Base-by-base conservation (phyloP, 2,888 invertebrate genomes). In the Drosophila suboccidentalis region DNA sequence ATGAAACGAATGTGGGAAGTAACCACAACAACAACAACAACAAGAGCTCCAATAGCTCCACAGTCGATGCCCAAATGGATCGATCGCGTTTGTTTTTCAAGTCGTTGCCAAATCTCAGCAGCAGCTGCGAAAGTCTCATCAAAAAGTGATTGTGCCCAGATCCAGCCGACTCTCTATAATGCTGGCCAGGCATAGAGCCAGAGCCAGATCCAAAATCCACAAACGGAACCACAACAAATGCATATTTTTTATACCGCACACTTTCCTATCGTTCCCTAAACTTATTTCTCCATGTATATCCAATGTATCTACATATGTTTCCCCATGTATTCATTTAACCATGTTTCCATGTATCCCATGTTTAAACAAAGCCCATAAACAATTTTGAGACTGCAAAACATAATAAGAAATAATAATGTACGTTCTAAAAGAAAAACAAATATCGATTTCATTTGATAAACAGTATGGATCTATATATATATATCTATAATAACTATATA, bases 61-160 rank as follows among this genome's bases (percentile, higher is more conserved):
- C 73, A n/a, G 41, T 62, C 19, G 80, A 84, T 49, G 57, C 72
- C 10, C 89, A 86, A 64, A 87, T 86, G 26, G 89, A 86, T 74
- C 80, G 86, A 2, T 77, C 90, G 65, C 91, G 92, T 53, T 85
- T 93, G 71, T 92, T 94, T 80, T 94, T 94, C 87, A 94, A 94
- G 91, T 94, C 94, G 86, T 94, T 96, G 93, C 96, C 96, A 93
- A 95, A 96, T 94, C 94, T 96, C 93, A 95, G 95, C 92, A 95
- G 95, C 87, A 95, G 94, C 92, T 94, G 94, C 91, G 95, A 95
- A 92, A 94, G 94, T 90, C 93, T 95, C 89, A 93, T 95, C 66
- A 87, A 86, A 65, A 86, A 86, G 82, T 86, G 83, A 86, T 71
- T 65, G 43, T 34, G n/a, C n/a, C 3, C 58, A 49, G 41, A 22